A percentile compares a stretch with the other conserved stretches of the same genome.
Conservation (phyloP, 2,888 invertebrate species). For the Gymnosoma rotundatum region DNA sequence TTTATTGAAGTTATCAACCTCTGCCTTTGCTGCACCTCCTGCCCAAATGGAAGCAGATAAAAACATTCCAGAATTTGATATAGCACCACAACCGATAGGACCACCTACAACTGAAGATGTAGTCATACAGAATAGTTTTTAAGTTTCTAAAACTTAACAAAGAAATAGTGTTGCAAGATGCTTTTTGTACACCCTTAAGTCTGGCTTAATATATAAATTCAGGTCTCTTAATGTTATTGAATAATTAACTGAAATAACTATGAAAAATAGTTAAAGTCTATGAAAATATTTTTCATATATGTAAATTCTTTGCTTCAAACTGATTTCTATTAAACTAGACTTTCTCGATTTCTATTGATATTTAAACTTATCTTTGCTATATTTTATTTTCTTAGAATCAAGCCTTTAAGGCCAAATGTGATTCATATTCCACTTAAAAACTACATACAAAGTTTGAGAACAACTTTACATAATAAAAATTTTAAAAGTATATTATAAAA, state of each 20-base stretch:
- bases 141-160: constrained; percentile 9
- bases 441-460: too few species aligned
- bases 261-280: background rate
- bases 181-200: too few species aligned
- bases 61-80: constrained; percentile 69
- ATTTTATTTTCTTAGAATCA: too few species aligned
- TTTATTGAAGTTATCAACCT: constrained; percentile 75
- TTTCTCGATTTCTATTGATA: background rate
- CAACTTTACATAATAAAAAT: too few species aligned
- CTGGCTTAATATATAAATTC: too few species aligned
- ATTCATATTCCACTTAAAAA: too few species aligned
- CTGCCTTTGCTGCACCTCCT: constrained; percentile 76
- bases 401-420: too few species aligned
- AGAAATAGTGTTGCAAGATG: background rate
- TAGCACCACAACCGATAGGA: constrained; percentile 73
- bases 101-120: constrained; percentile 73
- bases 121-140: constrained; percentile 45
- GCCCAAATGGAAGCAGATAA: background rate
- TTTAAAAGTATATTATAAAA: too few species aligned
- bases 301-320: too few species aligned
- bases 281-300: too few species aligned
- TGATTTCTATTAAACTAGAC: background rate
- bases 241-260: background rate
- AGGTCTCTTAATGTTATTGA: background rate
- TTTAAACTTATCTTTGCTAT: background rate